Evolutionary conservation across 2,888 invertebrate genomes (phyloP).

Genomic region (Drosophila pseudotalamancana): DNA sequence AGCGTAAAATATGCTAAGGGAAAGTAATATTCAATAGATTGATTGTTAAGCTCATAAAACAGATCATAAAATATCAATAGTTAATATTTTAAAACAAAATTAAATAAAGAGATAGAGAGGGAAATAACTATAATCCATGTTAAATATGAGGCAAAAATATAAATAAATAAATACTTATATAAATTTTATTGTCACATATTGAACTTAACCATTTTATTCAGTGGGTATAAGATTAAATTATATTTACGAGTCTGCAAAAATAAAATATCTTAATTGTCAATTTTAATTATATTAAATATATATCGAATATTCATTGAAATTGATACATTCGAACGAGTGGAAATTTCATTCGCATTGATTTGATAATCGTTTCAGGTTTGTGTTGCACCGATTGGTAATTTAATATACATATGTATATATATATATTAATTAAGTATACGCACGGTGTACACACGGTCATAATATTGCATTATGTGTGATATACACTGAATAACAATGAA

Average conservation of each 20-base stretch:
- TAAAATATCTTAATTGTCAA: neutral
- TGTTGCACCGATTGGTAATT: slow-evolving; percentile 31
- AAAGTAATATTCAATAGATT: too few relatives aligned
- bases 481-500: slow-evolving; percentile 62
- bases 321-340: slow-evolving; percentile 9
- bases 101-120: too few relatives aligned
- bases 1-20: too few relatives aligned
- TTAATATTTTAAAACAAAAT: too few relatives aligned
- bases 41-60: too few relatives aligned
- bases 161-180: neutral
- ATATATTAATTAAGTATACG: slow-evolving; percentile 73
- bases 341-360: slow-evolving; percentile 52
- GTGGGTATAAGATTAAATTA: neutral
- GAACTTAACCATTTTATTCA: neutral
- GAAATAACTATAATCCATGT: too few relatives aligned
- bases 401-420: too few relatives aligned
- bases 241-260: neutral
- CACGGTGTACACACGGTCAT: slow-evolving; percentile 48
- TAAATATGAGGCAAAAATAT: neutral
- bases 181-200: neutral
- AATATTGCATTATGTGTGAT: slow-evolving; percentile 72
- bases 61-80: too few relatives aligned
- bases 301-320: slow-evolving; percentile 8
- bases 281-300: slow-evolving; percentile 8
- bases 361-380: slow-evolving; percentile 31